These are phyloP conservation scores for Drosophila atroscutellata DNA, from an alignment of 2,888 invertebrate genomes.

Conservation along the genomic window DNA sequence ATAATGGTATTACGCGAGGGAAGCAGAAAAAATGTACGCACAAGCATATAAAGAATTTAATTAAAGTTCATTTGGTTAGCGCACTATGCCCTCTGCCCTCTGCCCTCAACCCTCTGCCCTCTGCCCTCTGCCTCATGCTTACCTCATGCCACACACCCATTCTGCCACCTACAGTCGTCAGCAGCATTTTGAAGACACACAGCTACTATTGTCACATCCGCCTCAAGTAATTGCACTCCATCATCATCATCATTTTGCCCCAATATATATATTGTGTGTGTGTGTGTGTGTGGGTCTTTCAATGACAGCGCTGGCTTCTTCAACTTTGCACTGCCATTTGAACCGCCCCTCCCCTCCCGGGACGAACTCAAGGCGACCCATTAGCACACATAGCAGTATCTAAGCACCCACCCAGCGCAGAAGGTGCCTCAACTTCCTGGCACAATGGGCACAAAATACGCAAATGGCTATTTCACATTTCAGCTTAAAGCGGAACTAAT, in stretches of 20 bases:
- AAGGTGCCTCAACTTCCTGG: constrained; percentile 8
- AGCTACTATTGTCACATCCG: constrained; percentile 65
- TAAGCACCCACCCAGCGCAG: constrained; percentile 5
- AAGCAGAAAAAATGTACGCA: constrained; percentile 53
- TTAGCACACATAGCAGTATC: constrained; percentile 48
- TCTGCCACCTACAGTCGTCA: background rate
- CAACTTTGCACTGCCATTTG: constrained; percentile 4
- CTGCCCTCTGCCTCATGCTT: background rate
- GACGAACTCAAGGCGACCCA: constrained; percentile 30
- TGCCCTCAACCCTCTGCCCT: constrained; percentile 2
- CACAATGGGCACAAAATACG: constrained; percentile 34
- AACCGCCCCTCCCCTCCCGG: background rate
- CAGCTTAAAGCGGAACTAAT: background rate
- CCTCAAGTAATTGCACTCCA: constrained; percentile 75
- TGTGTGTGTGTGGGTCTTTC: constrained; percentile 18
- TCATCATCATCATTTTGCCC: constrained; percentile 62
- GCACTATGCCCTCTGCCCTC: constrained; percentile 25
- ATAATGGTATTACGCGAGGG: constrained; percentile 58
- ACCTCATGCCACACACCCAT: background rate
- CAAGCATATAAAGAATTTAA: constrained; percentile 72
- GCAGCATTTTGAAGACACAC: constrained; percentile 33
- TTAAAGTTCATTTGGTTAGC: constrained; percentile 73
- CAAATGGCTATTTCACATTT: background rate
- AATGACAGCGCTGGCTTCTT: constrained; percentile 14
- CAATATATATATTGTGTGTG: constrained; percentile 9